Evolutionary conservation across 2,888 invertebrate species (phyloP), one percentile per base, ranked within the genome.

Genomic region (Philopedon plagiatum): DNA sequence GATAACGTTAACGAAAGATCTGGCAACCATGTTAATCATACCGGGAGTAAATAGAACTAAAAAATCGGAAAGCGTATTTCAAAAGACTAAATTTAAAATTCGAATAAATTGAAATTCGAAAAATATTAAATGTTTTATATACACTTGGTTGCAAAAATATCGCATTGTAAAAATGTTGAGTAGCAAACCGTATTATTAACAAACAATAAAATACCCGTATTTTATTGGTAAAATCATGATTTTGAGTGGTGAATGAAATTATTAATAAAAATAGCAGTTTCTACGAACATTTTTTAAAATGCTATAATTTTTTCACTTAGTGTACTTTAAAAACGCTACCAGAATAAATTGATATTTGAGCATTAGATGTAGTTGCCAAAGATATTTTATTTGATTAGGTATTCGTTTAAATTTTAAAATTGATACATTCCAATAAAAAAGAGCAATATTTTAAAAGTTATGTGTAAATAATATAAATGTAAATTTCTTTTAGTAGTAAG

Each of bases 1-100:
- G 79, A 79, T 60, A 79, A 79, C 41, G 76, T 79, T 1, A 75
- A 76, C 57, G 75, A 76, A 18, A 32, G 70, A 39, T 44, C 64
- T 49, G 63, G 61, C 19, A 72, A 67, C 51, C 32, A 54, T 29
- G 29, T 54, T 18, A 66, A 66, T 46, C 57, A 51, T 13, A 41
- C 32, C 21, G 32, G 32, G 11, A 37, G 37, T 29, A 54, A 54
- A 54, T 54, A 54, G 13, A 9, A n/a, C n/a, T n/a, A n/a, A n/a
- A n/a, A n/a, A n/a, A n/a, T n/a, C n/a, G n/a, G n/a, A n/a, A n/a
- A n/a, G n/a, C n/a, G n/a, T n/a, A n/a, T n/a, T n/a, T n/a, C n/a
- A n/a, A n/a, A n/a, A n/a, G 26, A 26, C 26, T 7, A 26, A 26
- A 26, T 26, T 26, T 26, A 7, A 26, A 26, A 5, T 26, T 26